Conservation (phyloP, 2,113 vertebrate genomes). For the Lipophrys pholis region DNA sequence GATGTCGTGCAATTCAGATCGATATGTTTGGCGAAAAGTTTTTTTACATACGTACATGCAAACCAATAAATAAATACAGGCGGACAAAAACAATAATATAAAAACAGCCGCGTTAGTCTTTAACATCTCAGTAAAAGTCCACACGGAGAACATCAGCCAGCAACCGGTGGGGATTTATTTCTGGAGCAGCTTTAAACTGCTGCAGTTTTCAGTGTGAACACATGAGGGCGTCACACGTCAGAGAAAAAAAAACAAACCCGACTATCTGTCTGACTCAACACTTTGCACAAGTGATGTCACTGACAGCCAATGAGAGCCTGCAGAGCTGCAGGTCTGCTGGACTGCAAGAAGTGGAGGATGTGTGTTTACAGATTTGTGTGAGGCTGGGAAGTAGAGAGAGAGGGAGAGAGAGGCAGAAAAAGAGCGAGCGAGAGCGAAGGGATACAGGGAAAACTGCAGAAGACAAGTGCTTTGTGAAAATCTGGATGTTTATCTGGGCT, state of each 20-base stretch:
- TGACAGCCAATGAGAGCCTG: constrained; percentile 78
- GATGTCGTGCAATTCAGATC: no score
- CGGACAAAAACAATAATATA: no score
- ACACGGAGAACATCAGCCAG: no score
- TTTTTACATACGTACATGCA: no score
- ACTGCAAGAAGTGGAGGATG: neutral
- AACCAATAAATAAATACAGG: no score
- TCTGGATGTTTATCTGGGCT: constrained; percentile 1
- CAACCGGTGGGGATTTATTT: no score
- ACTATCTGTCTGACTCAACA: constrained; percentile 60
- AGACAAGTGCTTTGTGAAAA: neutral
- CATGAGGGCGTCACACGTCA: constrained; percentile 73
- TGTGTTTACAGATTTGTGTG: constrained; percentile 53
- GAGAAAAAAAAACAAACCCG: constrained; percentile 3
- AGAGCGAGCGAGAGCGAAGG: neutral
- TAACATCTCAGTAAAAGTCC: no score
- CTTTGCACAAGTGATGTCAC: constrained; percentile 83
- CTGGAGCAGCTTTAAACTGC: neutral
- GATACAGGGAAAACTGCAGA: constrained; percentile 25
- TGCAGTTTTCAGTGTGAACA: constrained; percentile 57
- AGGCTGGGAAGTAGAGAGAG: no score
- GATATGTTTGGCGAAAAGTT: no score
- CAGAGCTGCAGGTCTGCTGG: constrained; percentile 38
- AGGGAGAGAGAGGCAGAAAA: constrained; percentile 10
- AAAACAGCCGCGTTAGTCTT: no score